These are phyloP conservation scores for Sinosuthora webbiana DNA, from an alignment of 2,113 vertebrate genomes.

Conservation along the genomic window DNA sequence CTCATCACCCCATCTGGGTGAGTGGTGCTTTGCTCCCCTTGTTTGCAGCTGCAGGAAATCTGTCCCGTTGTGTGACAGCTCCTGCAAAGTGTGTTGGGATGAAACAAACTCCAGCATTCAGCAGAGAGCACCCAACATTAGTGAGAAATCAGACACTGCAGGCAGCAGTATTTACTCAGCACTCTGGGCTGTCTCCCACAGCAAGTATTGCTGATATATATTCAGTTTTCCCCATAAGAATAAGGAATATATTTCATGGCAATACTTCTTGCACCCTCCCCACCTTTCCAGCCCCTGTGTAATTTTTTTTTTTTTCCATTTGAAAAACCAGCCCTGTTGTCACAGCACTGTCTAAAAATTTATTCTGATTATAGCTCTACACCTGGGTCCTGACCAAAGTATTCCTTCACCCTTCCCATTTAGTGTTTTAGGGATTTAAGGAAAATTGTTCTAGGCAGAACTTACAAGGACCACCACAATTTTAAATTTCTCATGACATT, in stretches of 20 bases:
- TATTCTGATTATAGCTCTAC: background rate
- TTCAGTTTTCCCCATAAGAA: background rate
- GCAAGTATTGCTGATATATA: background rate
- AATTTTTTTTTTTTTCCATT: background rate
- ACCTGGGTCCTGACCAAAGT: background rate
- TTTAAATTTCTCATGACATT: background rate
- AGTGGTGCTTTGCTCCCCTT: background rate
- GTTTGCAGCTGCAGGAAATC: background rate
- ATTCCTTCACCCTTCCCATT: background rate
- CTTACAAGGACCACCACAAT: background rate
- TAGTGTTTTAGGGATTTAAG: background rate
- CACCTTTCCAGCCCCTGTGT: background rate
- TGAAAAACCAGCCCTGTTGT: background rate
- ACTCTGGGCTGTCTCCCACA: background rate
- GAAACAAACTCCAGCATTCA: rapidly evolving
- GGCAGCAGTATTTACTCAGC: background rate
- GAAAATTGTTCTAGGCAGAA: background rate
- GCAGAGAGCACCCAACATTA: background rate
- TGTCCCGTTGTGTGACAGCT: background rate
- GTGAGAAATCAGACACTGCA: background rate
- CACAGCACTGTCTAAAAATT: background rate
- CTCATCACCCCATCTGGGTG: too few relatives aligned
- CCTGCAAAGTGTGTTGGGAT: background rate
- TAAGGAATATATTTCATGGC: background rate
- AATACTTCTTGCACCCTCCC: rapidly evolving